A percentile compares a stretch with the other conserved stretches of the same genome.
Evolutionary conservation across 2,113 vertebrate genomes (phyloP).

Genomic region (Eublepharis macularius): DNA sequence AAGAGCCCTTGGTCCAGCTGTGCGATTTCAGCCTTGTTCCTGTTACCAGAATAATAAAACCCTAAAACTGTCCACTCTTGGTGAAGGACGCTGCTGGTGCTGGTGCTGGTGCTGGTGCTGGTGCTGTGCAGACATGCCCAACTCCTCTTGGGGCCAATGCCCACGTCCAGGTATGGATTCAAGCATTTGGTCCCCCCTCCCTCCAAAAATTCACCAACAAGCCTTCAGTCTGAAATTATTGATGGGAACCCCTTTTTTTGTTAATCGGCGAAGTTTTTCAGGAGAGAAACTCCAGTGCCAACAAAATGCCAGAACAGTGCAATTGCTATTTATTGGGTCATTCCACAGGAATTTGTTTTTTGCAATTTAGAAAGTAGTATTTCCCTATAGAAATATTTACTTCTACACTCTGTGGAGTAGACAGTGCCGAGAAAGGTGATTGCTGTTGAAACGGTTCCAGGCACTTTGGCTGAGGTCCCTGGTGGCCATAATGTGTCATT

Average conservation of each 20-base stretch:
- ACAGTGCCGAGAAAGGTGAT: slow-evolving; percentile 12
- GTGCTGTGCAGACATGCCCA: too few species aligned
- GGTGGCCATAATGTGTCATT: background rate
- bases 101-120: too few species aligned
- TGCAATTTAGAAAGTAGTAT: slow-evolving; percentile 23
- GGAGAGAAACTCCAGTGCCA: background rate
- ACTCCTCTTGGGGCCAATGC: too few species aligned
- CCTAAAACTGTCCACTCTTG: too few species aligned
- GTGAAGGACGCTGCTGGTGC: too few species aligned
- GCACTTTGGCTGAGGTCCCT: background rate
- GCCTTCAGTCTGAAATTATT: background rate
- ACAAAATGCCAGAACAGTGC: background rate
- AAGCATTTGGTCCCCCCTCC: too few species aligned
- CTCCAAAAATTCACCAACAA: too few species aligned
- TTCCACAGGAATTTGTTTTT: slow-evolving; percentile 15
- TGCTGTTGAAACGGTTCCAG: slow-evolving; percentile 12
- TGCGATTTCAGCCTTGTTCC: too few species aligned
- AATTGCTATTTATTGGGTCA: slow-evolving; percentile 16
- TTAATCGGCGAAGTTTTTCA: background rate
- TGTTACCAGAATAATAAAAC: too few species aligned
- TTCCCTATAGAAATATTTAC: slow-evolving; percentile 31
- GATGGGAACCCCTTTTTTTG: background rate
- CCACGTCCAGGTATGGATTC: too few species aligned
- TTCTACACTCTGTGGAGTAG: background rate
- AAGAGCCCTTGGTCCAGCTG: too few species aligned